These are phyloP conservation scores for Mus pahari DNA, from an alignment of 2,113 vertebrate genomes.

Conservation along the genomic window DNA sequence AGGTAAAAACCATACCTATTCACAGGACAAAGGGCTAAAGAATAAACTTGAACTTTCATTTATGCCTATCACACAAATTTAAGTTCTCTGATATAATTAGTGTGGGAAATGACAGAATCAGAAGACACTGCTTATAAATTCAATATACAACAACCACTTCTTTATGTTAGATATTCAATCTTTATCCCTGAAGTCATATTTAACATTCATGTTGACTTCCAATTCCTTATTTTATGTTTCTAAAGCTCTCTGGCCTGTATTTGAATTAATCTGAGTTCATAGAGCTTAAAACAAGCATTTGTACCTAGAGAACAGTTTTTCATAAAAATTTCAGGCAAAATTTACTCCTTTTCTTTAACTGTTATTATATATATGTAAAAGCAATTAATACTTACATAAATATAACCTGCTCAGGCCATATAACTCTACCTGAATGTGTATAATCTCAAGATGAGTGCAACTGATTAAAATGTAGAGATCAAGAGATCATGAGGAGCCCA, in stretches of 20 bases:
- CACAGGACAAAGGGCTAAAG: background rate
- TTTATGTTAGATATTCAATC: conserved; percentile 40
- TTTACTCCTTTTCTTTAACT: background rate
- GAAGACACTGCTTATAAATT: conserved; percentile 46
- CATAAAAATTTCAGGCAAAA: conserved; percentile 54
- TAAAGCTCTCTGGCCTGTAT: conserved; percentile 23
- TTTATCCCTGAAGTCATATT: conserved; percentile 57
- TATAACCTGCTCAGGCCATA: background rate
- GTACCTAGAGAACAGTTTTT: conserved; percentile 75
- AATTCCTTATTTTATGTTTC: conserved; percentile 5
- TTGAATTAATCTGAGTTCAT: conserved; percentile 51
- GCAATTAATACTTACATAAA: background rate
- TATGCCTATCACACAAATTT: conserved; percentile 52
- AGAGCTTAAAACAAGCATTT: conserved; percentile 54
- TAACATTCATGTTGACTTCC: conserved; percentile 24
- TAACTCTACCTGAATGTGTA: background rate
- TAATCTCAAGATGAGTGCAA: background rate
- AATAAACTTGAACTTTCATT: conserved; percentile 13
- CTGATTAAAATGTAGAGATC: background rate
- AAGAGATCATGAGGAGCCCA: too few relatives aligned
- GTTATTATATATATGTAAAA: background rate
- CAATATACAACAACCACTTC: background rate
- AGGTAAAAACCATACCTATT: background rate
- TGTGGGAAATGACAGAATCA: background rate
- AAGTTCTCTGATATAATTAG: conserved; percentile 26